These are phyloP conservation scores for Perizoma flavofasciatum DNA, from an alignment of 2,888 invertebrate genomes.

Conservation along the genomic window DNA sequence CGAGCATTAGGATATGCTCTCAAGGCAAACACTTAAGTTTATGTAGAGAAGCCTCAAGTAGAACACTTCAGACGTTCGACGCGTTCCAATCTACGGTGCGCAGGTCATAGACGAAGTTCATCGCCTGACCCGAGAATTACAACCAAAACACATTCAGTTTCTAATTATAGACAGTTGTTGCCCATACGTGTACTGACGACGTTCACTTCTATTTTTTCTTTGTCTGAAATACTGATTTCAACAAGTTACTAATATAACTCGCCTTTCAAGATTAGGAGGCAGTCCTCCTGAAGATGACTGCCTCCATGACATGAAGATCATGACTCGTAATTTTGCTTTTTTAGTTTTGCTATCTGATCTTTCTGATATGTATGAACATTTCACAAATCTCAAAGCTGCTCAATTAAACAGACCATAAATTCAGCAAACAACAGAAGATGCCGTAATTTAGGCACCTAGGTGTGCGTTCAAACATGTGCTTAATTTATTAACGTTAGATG, in stretches of 20 bases:
- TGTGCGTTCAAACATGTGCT: conserved; percentile 44
- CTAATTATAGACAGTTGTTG: conserved; percentile 63
- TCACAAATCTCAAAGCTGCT: conserved; percentile 27
- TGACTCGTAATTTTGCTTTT: too few relatives aligned
- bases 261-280: too few relatives aligned
- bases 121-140: conserved; percentile 52
- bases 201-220: conserved; percentile 7
- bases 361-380: too few relatives aligned
- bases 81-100: conserved; percentile 26
- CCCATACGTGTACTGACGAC: conserved; percentile 40
- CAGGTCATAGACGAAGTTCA: conserved; percentile 55
- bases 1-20: conserved; percentile 7
- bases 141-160: conserved; percentile 52
- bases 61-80: conserved; percentile 36
- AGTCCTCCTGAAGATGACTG: too few relatives aligned
- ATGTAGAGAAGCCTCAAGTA: conserved; percentile 32
- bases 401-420: conserved; percentile 43
- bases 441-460: conserved; percentile 37
- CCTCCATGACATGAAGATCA: too few relatives aligned
- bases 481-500: conserved; percentile 56
- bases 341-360: too few relatives aligned
- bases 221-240: too few relatives aligned
- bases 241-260: background rate
- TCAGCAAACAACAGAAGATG: conserved; percentile 39
- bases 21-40: conserved; percentile 12